Conservation (phyloP, 2,888 invertebrate genomes). For the Acanthacorydalis orientalis region DNA sequence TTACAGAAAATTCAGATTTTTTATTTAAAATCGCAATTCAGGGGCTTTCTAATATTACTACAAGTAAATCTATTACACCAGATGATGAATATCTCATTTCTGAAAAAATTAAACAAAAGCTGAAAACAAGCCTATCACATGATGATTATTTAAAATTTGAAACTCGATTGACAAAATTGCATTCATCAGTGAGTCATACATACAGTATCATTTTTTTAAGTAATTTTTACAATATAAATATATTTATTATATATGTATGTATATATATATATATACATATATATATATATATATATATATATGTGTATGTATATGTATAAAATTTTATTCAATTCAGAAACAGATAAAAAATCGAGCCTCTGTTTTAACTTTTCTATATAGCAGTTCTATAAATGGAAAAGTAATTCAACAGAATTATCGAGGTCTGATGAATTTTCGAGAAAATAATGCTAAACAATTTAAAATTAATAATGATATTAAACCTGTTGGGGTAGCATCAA, state of each 20-base stretch:
- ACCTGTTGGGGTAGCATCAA: no score
- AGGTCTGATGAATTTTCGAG: neutral
- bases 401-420: neutral
- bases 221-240: neutral
- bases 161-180: constrained; percentile 24
- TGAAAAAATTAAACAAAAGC: constrained; percentile 15
- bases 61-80: constrained; percentile 10
- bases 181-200: constrained; percentile 17
- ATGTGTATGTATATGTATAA: no score
- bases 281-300: no score
- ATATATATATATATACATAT: neutral
- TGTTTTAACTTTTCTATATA: neutral
- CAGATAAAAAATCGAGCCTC: neutral
- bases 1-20: neutral
- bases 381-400: neutral
- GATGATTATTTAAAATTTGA: constrained; percentile 24
- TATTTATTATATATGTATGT: neutral
- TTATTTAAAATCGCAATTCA: neutral
- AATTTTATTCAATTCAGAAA: neutral
- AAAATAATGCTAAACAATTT: neutral
- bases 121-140: constrained; percentile 15
- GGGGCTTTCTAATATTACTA: constrained; percentile 6
- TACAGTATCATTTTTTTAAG: neutral
- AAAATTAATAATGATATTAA: no score
- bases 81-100: constrained; percentile 14